Evolutionary conservation across 2,888 invertebrate genomes (phyloP), one percentile per base, ranked within the genome.

Genomic region (Ferrisia virgata): DNA sequence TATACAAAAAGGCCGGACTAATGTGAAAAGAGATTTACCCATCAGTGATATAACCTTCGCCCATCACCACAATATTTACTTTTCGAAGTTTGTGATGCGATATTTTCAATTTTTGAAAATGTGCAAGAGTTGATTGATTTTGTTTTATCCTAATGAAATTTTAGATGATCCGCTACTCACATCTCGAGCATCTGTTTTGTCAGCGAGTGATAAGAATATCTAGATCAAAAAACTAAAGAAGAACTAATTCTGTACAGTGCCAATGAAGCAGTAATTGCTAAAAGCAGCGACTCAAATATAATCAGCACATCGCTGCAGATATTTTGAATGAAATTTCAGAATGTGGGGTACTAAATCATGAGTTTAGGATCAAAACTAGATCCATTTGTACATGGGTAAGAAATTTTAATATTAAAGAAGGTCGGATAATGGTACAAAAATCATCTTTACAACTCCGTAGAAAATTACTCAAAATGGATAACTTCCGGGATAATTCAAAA

Each of bases 401-500:
- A n/a, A 79, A 79, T 13, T 18, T 79, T 6, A 36, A 79, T 36
- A 36, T 36, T 79, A 22, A 79, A 39, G 36, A 79, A 36, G 40
- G 43, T 79, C 36, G n/a, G 79, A 15, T n/a, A 79, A 79, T 39
- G 79, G 79, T 18, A 79, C 40, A 9, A 79, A 79, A 79, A n/a
- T 53, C 15, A n/a, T 53, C 4, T 9, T 33, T 8, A 39, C 5
- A 33, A 28, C 4, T 72, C 4, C 72, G 22, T 13, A 25, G 15
- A 72, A 72, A 53, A 4, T 53, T 53, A 8, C 39, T 39, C 11
- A 11, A 39, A 39, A 11, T 39, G 5, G 11, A 8, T 39, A 11
- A n/a, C n/a, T n/a, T n/a, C n/a, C n/a, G n/a, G n/a, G n/a, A n/a
- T 39, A 39, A 39, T 11, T 39, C 39, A 39, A 39, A 39, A 11